Percentiles rank a stretch among this genome's conserved stretches.
Evolutionary conservation across 2,888 invertebrate species (phyloP).

Genomic region (Gymnoscelis rufifasciata): DNA sequence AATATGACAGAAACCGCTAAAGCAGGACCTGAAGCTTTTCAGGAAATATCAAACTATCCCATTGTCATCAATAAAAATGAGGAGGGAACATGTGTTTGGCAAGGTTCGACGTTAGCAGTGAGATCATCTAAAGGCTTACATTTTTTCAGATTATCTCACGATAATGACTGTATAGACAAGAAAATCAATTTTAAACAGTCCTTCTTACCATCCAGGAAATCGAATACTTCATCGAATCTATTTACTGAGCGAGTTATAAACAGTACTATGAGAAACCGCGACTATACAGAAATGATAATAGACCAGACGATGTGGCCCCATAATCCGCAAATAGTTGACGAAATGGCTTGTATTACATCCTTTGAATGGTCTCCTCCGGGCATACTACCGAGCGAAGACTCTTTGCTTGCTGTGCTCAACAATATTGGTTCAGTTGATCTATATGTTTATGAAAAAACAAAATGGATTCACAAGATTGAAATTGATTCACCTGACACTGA

Average conservation of each 20-base stretch:
- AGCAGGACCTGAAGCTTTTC: conserved; percentile 35
- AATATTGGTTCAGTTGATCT: conserved; percentile 59
- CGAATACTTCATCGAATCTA: conserved; percentile 46
- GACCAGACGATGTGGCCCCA: conserved; percentile 62
- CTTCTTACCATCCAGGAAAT: conserved; percentile 42
- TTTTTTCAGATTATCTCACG: conserved; percentile 48
- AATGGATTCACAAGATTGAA: conserved; percentile 44
- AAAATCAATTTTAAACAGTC: conserved; percentile 46
- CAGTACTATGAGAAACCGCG: conserved; percentile 43
- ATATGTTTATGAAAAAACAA: conserved; percentile 32
- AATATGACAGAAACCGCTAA: neutral
- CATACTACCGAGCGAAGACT: conserved; percentile 37
- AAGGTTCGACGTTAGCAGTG: conserved; percentile 46
- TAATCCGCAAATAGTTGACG: conserved; percentile 45
- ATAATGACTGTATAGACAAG: conserved; percentile 53
- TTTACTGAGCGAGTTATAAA: conserved; percentile 40
- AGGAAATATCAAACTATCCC: conserved; percentile 48
- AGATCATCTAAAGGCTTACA: conserved; percentile 50
- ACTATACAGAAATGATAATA: conserved; percentile 53
- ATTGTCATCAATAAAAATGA: conserved; percentile 48
- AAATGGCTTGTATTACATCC: conserved; percentile 43
- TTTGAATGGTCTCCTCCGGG: conserved; percentile 55
- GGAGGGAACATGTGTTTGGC: conserved; percentile 44
- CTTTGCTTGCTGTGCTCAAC: conserved; percentile 52
- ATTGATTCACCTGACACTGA: conserved; percentile 36